Evolutionary conservation across 2,113 vertebrate species (phyloP), one percentile per base, ranked within the genome.

Genomic region (Procavia capensis): DNA sequence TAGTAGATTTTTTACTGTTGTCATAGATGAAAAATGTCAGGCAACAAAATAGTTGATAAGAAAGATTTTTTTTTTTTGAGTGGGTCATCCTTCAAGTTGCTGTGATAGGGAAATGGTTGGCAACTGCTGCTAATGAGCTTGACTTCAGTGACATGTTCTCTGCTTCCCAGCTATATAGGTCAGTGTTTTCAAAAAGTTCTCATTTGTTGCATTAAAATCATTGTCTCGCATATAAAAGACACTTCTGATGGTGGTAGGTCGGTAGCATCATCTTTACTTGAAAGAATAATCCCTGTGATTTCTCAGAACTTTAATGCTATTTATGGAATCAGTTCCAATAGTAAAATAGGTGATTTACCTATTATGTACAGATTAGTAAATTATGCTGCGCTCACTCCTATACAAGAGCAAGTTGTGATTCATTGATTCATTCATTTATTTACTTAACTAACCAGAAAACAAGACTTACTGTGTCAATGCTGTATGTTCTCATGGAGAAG

Each of bases 381-480:
- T 85, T 74, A 85, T 64, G 57, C 57, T 14, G n/a, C 78, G 54
- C 19, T 75, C 34, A 47, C 1, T 75, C 36, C 54, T 19, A 6
- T n/a, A 9, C 64, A 63, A 34, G 20, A 29, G 16, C 47, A 29
- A 70, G 29, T 83, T 90, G 11, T 90, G 76, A 85, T 92, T 90
- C 24, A 90, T 95, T 84, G 84, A 88, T 81, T 92, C 47, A 89
- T 29, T 81, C n/a, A 81, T 34, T 80, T 14, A 63, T 50, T 22
- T 25, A 82, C 36, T 86, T 74, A 85, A 92, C 90, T 63, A 90
- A 90, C 27, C n/a, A 88, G 70, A 54, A 94, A 89, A 81, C 4
- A 81, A 93, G 31, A 76, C n/a, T 34, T 86, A 61, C 66, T 36
- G 34, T 84, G 24, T 11, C 59, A 75, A 9, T 34, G 20, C 57